A percentile compares a stretch with the other conserved stretches of the same genome.
Conservation (phyloP, 2,113 vertebrate species). For the Plectropomus leopardus region DNA sequence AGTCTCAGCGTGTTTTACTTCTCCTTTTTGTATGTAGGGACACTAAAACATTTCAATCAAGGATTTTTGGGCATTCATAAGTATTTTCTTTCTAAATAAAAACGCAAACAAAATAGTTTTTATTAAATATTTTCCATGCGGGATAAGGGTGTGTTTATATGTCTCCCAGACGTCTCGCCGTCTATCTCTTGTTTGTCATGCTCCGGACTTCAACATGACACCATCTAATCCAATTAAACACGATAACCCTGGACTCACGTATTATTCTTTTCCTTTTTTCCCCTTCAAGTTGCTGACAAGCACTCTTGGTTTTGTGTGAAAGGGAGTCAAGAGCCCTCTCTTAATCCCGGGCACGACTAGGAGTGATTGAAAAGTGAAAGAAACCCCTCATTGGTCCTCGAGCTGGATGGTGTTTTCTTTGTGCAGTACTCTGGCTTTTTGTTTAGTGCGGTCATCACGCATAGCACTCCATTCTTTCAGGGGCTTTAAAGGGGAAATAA, state of each 20-base stretch:
- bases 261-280: slow-evolving; percentile 74
- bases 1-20: slow-evolving; percentile 27
- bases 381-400: slow-evolving; percentile 75
- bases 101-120: slow-evolving; percentile 1
- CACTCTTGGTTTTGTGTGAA: slow-evolving; percentile 79
- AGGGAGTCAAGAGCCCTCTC: slow-evolving; percentile 83
- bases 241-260: slow-evolving; percentile 80
- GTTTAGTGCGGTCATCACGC: slow-evolving; percentile 49
- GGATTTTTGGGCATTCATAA: background rate
- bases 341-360: slow-evolving; percentile 75
- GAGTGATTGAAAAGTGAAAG: slow-evolving; percentile 79
- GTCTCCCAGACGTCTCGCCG: slow-evolving; percentile 36
- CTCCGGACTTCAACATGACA: slow-evolving; percentile 77
- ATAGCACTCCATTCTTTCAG: slow-evolving; percentile 48
- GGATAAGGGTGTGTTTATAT: background rate
- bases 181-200: slow-evolving; percentile 72
- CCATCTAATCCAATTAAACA: slow-evolving; percentile 88
- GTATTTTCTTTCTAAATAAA: background rate
- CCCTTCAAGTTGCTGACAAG: slow-evolving; percentile 77
- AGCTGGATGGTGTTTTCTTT: slow-evolving; percentile 72
- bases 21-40: slow-evolving; percentile 10
- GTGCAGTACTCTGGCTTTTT: slow-evolving; percentile 60
- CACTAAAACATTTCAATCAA: slow-evolving; percentile 14
- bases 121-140: background rate
- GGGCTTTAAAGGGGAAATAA: slow-evolving; percentile 35